These are phyloP conservation scores for Marisa cornuarietis DNA, from an alignment of 1,140 invertebrate species.

Conservation along the genomic window DNA sequence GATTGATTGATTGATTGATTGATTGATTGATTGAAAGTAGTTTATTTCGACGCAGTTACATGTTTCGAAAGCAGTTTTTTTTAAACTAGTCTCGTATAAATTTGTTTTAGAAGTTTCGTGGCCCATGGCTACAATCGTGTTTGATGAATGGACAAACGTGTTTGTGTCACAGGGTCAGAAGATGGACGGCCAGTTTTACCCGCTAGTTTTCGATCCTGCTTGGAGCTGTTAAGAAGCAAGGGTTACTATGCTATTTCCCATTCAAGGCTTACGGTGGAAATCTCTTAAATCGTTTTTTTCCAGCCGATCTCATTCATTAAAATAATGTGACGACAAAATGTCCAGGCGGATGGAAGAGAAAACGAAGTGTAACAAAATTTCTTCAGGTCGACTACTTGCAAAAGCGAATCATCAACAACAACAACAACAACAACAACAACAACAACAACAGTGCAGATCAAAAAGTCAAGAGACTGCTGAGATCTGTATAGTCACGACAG, in stretches of 20 bases:
- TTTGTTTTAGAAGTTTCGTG: too few species aligned
- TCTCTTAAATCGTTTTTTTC: neutral
- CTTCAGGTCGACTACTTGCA: neutral
- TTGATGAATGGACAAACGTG: neutral
- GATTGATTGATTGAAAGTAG: too few species aligned
- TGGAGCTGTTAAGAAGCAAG: slow-evolving; percentile 26
- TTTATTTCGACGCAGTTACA: too few species aligned
- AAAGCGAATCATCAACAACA: too few species aligned
- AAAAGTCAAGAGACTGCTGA: neutral
- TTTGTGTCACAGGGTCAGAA: slow-evolving; percentile 49
- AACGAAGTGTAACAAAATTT: neutral
- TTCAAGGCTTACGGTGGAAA: neutral
- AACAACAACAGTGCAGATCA: too few species aligned
- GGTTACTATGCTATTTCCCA: neutral
- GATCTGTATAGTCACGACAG: too few species aligned
- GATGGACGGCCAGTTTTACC: slow-evolving; percentile 58
- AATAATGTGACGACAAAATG: neutral
- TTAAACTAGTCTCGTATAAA: too few species aligned
- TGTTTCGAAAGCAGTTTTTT: too few species aligned
- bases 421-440: too few species aligned
- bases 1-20: too few species aligned
- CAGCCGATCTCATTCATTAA: neutral
- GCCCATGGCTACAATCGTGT: neutral
- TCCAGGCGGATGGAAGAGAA: neutral
- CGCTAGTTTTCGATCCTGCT: slow-evolving; percentile 55